Evolutionary conservation across 2,113 vertebrate genomes (phyloP), one percentile per base, ranked within the genome.

Genomic region (Lagopus muta): DNA sequence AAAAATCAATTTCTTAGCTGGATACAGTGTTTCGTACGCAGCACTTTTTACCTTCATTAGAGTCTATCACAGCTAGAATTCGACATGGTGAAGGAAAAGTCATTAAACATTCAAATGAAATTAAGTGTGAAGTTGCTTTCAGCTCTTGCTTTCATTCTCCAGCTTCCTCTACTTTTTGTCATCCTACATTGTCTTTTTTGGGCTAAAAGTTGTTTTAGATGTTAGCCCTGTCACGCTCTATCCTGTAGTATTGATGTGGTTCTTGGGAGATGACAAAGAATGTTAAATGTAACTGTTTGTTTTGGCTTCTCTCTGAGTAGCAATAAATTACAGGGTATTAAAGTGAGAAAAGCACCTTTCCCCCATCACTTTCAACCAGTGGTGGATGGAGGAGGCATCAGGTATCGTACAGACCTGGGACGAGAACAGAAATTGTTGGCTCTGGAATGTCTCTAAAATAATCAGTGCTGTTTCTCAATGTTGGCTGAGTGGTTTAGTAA

Each of bases 251-350:
- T 24, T 3, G 0, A 8, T 75, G 76, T 78, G 57, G 57, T 71
- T 86, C 47, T 88, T 43, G 82, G 73, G 82, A 76, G 72, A 57
- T 86, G 73, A 64, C 61, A 28, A 54, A 57, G 34, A 47, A 89
- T 74, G n/a, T 77, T 70, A 48, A 67, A 75, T 82, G 73, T 8
- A 19, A 89, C 54, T 40, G n/a, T 27, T 86, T 64, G 25, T 94
- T 94, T 97, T 95, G 94, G 92, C 88, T 96, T 82, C 94, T 94
- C 95, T 96, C 95, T 97, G 93, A 50, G 72, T 42, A 47, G 71
- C 2, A 0, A 34, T 2, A 0, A 22, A 58, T 82, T 70, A 24
- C 28, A 72, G 52, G 43, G 24, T 13, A 11, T 27, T 4, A 17
- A 55, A 92, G 54, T 47, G 36, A 85, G 82, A 91, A 70, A 82